phyloP scores from a whole-genome alignment of 92 coral and sea anemone genomes.

The Epizoanthus stellaris region DNA sequence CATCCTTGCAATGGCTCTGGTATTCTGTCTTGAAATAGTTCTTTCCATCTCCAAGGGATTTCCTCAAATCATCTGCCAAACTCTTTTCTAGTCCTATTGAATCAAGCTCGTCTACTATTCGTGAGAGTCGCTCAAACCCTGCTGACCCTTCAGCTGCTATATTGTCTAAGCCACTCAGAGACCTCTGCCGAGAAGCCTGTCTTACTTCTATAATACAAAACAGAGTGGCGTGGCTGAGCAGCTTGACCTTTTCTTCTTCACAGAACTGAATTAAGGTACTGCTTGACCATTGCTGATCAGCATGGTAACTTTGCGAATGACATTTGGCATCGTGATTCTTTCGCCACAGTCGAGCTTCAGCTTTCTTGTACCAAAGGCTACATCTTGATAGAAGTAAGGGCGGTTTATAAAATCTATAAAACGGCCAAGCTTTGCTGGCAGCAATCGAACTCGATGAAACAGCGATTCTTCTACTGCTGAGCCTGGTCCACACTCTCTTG shows the following conservation, averaged over 20 bases:
- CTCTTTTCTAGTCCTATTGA: conserved; percentile 51
- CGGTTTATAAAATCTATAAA: conserved; percentile 58
- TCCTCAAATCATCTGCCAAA: conserved; percentile 41
- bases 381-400: conserved; percentile 58
- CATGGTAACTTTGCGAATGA: conserved; percentile 76
- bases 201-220: conserved; percentile 63
- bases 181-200: conserved; percentile 62
- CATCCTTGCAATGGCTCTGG: conserved; percentile 53
- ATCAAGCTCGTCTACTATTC: conserved; percentile 56
- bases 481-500: conserved; percentile 70
- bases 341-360: conserved; percentile 66
- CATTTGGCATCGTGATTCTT: conserved; percentile 68
- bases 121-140: conserved; percentile 46
- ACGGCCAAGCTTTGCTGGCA: conserved; percentile 63
- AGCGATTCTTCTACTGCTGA: conserved; percentile 48
- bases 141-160: conserved; percentile 64
- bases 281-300: conserved; percentile 74
- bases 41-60: conserved; percentile 35
- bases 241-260: conserved; percentile 60
- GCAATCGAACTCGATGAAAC: conserved; percentile 64
- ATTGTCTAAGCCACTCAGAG: conserved; percentile 71
- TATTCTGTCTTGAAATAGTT: conserved; percentile 52
- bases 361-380: conserved; percentile 75
- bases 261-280: conserved; percentile 67
- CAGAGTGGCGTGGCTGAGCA: conserved; percentile 67